Percentiles rank a stretch among this genome's conserved stretches.
These are phyloP conservation scores for Fukomys damarensis DNA, from an alignment of 2,113 vertebrate species.

Conservation along the genomic window DNA sequence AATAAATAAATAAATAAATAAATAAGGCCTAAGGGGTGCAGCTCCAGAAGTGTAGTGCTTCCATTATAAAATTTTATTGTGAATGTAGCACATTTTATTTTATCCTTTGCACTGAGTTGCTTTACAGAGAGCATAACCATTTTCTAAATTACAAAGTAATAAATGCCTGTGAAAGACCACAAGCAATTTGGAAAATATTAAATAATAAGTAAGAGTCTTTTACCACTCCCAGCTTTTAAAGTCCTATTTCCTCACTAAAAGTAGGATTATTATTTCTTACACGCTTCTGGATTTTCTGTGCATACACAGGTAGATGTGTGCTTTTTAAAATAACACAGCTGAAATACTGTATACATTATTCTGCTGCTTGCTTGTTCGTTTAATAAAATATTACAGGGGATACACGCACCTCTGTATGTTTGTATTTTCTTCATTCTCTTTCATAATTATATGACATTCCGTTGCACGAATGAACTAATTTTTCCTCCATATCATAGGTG, in stretches of 20 bases:
- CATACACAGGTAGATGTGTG: neutral
- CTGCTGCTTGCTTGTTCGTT: neutral
- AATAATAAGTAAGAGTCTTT: neutral
- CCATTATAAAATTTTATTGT: neutral
- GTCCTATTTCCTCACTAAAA: neutral
- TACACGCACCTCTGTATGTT: neutral
- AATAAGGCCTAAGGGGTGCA: neutral
- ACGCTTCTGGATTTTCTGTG: neutral
- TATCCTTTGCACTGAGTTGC: neutral
- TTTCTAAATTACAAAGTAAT: constrained; percentile 17
- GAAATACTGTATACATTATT: neutral
- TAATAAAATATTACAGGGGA: neutral
- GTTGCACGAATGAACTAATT: neutral
- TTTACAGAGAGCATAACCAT: neutral
- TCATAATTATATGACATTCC: neutral
- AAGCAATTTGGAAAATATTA: neutral
- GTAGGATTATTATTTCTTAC: neutral
- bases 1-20: neutral
- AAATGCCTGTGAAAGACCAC: neutral
- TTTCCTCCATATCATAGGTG: neutral
- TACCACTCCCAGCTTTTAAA: too few relatives aligned
- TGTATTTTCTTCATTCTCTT: neutral
- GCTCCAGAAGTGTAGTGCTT: neutral
- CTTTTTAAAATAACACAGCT: neutral
- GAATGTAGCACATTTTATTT: neutral